Conservation (phyloP, 2,888 invertebrate genomes). For the Xestia xanthographa region DNA sequence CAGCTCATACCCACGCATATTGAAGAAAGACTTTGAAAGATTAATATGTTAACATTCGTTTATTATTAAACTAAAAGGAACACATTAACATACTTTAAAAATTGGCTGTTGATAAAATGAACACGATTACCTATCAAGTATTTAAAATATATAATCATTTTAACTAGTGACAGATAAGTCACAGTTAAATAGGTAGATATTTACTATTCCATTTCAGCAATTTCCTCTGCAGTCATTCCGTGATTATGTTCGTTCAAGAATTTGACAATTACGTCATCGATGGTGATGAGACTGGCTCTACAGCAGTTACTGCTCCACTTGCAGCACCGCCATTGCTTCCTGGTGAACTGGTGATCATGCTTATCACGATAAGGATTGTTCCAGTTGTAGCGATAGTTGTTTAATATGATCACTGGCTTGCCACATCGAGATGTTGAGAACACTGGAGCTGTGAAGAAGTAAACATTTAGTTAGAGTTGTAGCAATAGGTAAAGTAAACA, state of each 20-base stretch:
- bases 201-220: no score
- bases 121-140: no score
- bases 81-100: no score
- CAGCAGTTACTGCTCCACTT: constrained; percentile 55
- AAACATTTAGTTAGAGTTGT: background rate
- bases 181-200: no score
- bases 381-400: constrained; percentile 53
- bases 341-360: background rate
- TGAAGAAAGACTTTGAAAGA: no score
- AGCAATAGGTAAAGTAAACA: no score
- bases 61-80: no score
- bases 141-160: no score
- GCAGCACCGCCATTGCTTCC: constrained; percentile 57
- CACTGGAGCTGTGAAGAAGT: constrained; percentile 33
- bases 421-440: constrained; percentile 53
- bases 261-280: constrained; percentile 39
- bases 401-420: constrained; percentile 51
- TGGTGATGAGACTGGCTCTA: constrained; percentile 40
- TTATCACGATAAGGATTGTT: constrained; percentile 22
- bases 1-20: no score
- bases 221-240: background rate
- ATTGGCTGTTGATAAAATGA: no score
- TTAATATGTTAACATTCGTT: no score
- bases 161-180: no score
- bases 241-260: constrained; percentile 40